phyloP scores from a whole-genome alignment of 2,888 invertebrate genomes.

The Acrobasis consociella region DNA sequence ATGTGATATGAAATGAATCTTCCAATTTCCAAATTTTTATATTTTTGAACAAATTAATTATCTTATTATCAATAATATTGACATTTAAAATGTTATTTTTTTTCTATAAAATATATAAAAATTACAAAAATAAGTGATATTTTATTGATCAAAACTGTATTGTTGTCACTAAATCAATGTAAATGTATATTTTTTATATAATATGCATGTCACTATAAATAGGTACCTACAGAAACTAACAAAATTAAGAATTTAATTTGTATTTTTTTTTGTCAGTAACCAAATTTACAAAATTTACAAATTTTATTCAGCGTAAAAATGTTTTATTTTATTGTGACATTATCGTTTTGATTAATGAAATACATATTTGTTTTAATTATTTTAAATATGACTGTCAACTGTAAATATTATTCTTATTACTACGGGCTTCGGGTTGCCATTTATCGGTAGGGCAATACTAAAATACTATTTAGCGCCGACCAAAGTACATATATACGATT shows the following conservation, averaged over 20 bases:
- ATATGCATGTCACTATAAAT: no score
- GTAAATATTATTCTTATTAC: constrained; percentile 44
- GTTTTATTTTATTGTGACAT: neutral
- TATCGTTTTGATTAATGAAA: constrained; percentile 18
- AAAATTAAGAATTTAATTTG: neutral
- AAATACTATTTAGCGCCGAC: constrained; percentile 26
- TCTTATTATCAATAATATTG: constrained; percentile 26
- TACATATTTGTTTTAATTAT: constrained; percentile 29
- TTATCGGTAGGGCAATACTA: constrained; percentile 28
- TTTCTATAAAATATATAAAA: constrained; percentile 20
- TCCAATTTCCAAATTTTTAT: constrained; percentile 29
- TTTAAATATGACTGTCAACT: constrained; percentile 40
- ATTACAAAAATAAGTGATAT: constrained; percentile 15
- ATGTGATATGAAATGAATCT: constrained; percentile 29
- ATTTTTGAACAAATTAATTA: constrained; percentile 29
- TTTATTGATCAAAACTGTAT: constrained; percentile 17
- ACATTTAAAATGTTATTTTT: constrained; percentile 27
- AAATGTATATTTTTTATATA: no score
- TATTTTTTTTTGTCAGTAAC: neutral
- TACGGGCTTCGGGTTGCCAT: constrained; percentile 63
- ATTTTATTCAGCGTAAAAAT: no score
- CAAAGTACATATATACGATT: constrained; percentile 8
- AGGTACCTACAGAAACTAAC: no score
- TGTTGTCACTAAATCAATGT: neutral
- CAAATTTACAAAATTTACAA: no score